Conservation (phyloP, 1,140 invertebrate species). For the Cardiocondyla obscurior region DNA sequence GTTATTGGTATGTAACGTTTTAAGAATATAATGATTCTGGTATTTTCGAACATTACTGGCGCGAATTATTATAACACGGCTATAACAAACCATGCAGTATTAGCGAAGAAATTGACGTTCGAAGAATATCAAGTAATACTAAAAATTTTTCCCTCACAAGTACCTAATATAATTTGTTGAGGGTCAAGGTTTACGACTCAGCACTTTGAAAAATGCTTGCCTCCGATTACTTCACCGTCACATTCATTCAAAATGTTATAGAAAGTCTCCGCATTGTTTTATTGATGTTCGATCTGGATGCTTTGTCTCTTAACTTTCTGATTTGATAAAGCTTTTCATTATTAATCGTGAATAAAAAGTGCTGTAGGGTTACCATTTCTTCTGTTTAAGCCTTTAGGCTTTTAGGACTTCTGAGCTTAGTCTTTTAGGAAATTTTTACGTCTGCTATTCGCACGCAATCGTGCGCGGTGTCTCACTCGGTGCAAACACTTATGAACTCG, state of each 20-base stretch:
- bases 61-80: not conserved
- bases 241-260: not conserved
- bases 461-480: conserved; percentile 8
- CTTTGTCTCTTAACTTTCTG: not conserved
- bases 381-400: not conserved
- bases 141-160: not conserved
- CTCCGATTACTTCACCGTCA: not conserved
- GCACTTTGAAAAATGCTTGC: not conserved
- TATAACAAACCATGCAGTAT: not conserved
- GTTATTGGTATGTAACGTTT: not conserved
- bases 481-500: conserved; percentile 61
- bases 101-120: not conserved
- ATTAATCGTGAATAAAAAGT: not conserved
- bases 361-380: not conserved
- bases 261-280: not conserved
- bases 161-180: not conserved
- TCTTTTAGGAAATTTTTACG: conserved; percentile 10
- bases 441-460: conserved; percentile 1
- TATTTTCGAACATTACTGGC: not conserved
- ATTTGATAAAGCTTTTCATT: not conserved
- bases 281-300: no score
- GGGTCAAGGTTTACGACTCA: not conserved
- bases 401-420: not conserved
- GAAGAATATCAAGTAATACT: not conserved
- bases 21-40: not conserved